Base-by-base conservation (phyloP, 2,888 invertebrate species). In the Tanytarsus gracilentus region DNA sequence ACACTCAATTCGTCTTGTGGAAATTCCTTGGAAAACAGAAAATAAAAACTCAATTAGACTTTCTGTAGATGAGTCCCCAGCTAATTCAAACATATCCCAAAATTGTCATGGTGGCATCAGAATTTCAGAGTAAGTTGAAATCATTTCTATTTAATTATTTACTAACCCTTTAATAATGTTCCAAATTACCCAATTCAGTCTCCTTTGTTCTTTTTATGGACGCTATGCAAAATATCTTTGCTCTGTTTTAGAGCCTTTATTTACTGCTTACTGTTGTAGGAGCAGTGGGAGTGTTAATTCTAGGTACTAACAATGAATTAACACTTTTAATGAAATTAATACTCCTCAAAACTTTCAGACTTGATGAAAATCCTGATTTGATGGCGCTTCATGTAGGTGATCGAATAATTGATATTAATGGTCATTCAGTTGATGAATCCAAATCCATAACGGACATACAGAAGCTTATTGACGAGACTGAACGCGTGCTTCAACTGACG, bases 341-440 rank as follows among this genome's bases (percentile, higher is more conserved):
- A n/a, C n/a, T n/a, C n/a, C n/a, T n/a, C n/a, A n/a, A n/a, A n/a
- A n/a, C n/a, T 70, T 75, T 30, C 73, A 91, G 91, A 72, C 79
- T 91, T 67, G 90, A 89, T 68, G 82, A 88, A 62, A 85, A 86
- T 66, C 84, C 85, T 66, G 88, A 88, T 64, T 77, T 90, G 61
- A 85, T 90, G 78, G 85, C 88, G 7, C 76, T 94, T 60, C 92
- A 88, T 71, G 85, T 94, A 66, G 95, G 95, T n/a, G 95, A 95
- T 75, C 80, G 85, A 68, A 91, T 96, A 65, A 76, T 95, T 63
- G 95, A 95, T 78, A 90, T 95, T 52, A 93, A 95, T 77, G 94
- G 95, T 2, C 49, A 60, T 39, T 48, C 58, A 2, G 58, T 58
- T 2, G 26, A 40, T 40, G 18, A 21, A 27, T 16, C 16, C 8